Percentiles rank a stretch among this genome's conserved stretches.
These are phyloP conservation scores for Leucoraja erinaceus DNA, from an alignment of 2,113 vertebrate species.

Conservation along the genomic window DNA sequence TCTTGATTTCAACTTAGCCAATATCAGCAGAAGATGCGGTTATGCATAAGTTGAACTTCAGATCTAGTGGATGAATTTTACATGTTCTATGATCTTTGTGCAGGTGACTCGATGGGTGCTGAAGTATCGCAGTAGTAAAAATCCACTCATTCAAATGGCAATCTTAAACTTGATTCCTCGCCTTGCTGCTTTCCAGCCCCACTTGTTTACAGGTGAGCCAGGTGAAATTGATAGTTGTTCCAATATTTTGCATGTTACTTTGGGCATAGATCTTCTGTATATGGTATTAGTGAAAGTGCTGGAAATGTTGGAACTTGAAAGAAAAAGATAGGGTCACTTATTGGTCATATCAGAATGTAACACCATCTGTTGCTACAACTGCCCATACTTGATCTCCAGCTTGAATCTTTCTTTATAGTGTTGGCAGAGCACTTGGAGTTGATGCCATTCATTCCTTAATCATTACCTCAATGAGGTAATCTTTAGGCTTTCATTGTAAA, in stretches of 20 bases:
- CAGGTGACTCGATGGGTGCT: constrained; percentile 96
- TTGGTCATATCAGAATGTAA: background rate
- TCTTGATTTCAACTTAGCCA: background rate
- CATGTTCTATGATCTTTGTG: constrained; percentile 39
- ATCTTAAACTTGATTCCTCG: constrained; percentile 88
- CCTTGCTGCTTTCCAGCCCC: constrained; percentile 85
- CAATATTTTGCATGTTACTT: background rate
- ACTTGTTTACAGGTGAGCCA: constrained; percentile 81
- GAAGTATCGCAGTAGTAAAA: constrained; percentile 89
- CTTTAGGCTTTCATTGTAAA: too few species aligned
- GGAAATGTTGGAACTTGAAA: background rate
- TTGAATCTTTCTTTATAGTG: background rate
- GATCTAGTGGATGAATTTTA: background rate
- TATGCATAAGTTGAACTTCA: background rate
- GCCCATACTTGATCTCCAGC: background rate
- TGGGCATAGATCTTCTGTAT: background rate
- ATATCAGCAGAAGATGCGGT: background rate
- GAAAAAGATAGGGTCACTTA: background rate
- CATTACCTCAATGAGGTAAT: background rate
- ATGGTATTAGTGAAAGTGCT: background rate
- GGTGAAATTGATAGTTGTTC: background rate
- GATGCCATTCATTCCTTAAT: too few species aligned
- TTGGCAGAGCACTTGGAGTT: too few species aligned
- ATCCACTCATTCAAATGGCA: constrained; percentile 94
- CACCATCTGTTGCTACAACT: background rate